phyloP scores from a whole-genome alignment of 2,888 invertebrate genomes.

The Plebejus melissa region DNA sequence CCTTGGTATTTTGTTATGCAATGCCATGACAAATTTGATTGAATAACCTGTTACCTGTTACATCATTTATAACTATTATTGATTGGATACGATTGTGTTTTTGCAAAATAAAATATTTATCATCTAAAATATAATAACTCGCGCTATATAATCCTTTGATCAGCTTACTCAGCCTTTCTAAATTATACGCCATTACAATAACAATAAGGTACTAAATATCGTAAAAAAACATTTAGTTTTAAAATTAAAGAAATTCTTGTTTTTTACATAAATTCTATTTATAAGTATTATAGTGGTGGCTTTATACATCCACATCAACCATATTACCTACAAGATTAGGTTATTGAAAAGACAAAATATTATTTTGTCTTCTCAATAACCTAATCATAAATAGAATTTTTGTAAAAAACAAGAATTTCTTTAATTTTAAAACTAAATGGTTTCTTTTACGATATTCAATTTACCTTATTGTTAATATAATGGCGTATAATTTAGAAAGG shows the following conservation, averaged over 20 bases:
- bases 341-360: not conserved
- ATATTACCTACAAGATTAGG: not conserved
- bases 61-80: conserved; percentile 7
- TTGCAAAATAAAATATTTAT: not conserved
- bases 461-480: not conserved
- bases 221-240: not conserved
- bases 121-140: not conserved
- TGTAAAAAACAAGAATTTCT: not conserved
- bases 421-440: not conserved
- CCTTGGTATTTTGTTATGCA: conserved; percentile 13
- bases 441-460: not conserved
- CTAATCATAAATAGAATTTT: not conserved
- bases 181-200: not conserved
- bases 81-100: conserved; percentile 21
- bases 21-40: conserved; percentile 23
- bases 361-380: too few relatives aligned
- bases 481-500: not conserved
- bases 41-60: conserved; percentile 15
- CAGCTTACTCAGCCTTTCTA: not conserved
- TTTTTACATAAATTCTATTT: not conserved
- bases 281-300: not conserved
- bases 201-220: not conserved
- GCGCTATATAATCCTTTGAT: conserved; percentile 13
- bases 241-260: not conserved
- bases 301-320: not conserved